Conservation (phyloP, 2,113 vertebrate genomes). For the Narcine bancroftii region DNA sequence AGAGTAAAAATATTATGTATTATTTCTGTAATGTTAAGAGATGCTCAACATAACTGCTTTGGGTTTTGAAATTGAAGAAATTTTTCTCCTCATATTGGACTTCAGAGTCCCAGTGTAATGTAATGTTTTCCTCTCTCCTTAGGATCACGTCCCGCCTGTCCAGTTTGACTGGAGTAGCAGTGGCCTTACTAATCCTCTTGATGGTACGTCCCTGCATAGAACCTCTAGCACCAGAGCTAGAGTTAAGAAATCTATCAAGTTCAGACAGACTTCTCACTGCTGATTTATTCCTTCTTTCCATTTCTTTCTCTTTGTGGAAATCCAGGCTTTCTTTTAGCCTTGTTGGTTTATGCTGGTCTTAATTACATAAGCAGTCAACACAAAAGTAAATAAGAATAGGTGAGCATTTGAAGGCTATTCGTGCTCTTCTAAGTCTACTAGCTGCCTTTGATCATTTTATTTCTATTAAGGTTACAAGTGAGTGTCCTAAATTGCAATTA, state of each 20-base stretch:
- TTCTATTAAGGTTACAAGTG: background rate
- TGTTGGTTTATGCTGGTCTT: constrained; percentile 23
- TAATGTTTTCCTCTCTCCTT: constrained; percentile 44
- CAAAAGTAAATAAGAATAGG: background rate
- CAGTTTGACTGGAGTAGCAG: constrained; percentile 95
- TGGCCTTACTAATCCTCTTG: constrained; percentile 94
- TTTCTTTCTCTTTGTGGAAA: constrained; percentile 64
- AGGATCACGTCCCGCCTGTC: constrained; percentile 76
- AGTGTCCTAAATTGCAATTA: background rate
- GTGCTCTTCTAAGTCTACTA: background rate
- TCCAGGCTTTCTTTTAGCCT: constrained; percentile 72
- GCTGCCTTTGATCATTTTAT: background rate
- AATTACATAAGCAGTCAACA: background rate
- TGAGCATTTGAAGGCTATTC: background rate
- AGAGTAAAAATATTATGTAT: background rate
- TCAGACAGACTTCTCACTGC: constrained; percentile 72
- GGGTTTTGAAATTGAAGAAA: background rate
- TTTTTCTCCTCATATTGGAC: background rate
- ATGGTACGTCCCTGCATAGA: constrained; percentile 86
- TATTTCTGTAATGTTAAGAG: background rate
- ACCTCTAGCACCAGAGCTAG: constrained; percentile 80
- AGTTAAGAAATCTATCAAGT: constrained; percentile 75
- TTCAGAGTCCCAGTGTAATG: background rate
- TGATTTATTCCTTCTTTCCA: constrained; percentile 56
- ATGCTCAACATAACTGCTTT: background rate